phyloP scores from a whole-genome alignment of 1,140 invertebrate species.

The Amphibalanus amphitrite region DNA sequence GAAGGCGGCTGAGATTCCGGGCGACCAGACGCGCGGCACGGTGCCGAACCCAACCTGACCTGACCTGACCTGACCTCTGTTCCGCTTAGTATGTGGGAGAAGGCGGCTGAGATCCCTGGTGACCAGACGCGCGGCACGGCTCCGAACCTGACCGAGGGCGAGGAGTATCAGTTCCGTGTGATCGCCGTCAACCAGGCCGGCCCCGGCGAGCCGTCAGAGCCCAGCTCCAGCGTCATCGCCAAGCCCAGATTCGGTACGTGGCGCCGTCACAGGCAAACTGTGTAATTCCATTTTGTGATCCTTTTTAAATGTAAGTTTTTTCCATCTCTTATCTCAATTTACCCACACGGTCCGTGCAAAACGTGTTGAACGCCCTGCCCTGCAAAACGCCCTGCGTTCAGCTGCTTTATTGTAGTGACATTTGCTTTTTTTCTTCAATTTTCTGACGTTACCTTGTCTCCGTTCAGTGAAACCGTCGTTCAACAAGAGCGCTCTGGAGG shows the following conservation, averaged over 20 bases:
- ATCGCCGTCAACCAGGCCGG: conserved; percentile 94
- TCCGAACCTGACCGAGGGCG: conserved; percentile 70
- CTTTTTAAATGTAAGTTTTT: no score
- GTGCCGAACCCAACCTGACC: conserved; percentile 59
- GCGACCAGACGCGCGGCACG: conserved; percentile 53
- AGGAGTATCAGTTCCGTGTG: conserved; percentile 93
- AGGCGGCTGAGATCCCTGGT: conserved; percentile 56
- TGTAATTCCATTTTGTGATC: no score
- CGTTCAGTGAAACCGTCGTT: conserved; percentile 3
- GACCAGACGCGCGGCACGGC: conserved; percentile 57
- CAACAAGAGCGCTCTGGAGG: conserved; percentile 45
- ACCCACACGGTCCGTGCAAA: no score
- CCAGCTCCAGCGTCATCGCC: conserved; percentile 67
- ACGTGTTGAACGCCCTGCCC: no score
- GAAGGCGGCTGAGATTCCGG: conserved; percentile 57
- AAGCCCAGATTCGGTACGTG: no score
- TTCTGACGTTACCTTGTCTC: no score
- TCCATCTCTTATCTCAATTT: no score
- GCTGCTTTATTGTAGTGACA: no score
- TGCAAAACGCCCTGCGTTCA: conserved; percentile 41
- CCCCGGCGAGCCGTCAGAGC: conserved; percentile 74
- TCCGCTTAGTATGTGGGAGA: conserved; percentile 54
- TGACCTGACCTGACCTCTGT: not conserved
- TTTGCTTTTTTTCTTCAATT: no score
- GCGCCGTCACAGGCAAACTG: no score